Conservation (phyloP, 2,888 invertebrate species). For the Bhutanitis thaidina region DNA sequence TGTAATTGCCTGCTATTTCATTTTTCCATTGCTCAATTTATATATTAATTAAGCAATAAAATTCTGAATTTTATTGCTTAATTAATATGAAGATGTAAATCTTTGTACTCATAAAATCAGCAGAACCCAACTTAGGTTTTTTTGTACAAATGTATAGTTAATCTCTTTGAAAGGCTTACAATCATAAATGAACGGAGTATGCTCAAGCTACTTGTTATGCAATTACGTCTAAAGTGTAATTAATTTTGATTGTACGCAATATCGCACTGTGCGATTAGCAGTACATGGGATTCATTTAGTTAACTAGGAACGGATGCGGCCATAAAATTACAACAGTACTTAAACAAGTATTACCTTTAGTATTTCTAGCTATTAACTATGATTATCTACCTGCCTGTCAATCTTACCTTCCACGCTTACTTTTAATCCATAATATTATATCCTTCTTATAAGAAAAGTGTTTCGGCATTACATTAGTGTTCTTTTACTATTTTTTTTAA, state of each 20-base stretch:
- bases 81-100: background rate
- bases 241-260: constrained; percentile 12
- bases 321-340: constrained; percentile 9
- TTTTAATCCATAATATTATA: too few species aligned
- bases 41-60: too few species aligned
- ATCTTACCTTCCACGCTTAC: too few species aligned
- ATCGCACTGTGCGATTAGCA: constrained; percentile 7
- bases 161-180: background rate
- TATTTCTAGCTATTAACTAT: too few species aligned
- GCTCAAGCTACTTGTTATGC: constrained; percentile 3
- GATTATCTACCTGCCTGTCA: too few species aligned
- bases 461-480: too few species aligned
- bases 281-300: constrained; percentile 5
- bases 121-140: background rate
- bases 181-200: constrained; percentile 1
- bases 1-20: background rate
- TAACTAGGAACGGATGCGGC: constrained; percentile 8
- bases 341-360: constrained; percentile 1
- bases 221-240: constrained; percentile 12
- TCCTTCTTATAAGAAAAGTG: too few species aligned
- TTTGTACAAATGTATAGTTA: background rate
- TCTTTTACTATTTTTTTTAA: too few species aligned
- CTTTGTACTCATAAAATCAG: background rate
- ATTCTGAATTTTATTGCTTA: background rate
- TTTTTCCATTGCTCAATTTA: background rate